Evolutionary conservation across 2,888 invertebrate genomes (phyloP).

Genomic region (Ephialtes manifestator): DNA sequence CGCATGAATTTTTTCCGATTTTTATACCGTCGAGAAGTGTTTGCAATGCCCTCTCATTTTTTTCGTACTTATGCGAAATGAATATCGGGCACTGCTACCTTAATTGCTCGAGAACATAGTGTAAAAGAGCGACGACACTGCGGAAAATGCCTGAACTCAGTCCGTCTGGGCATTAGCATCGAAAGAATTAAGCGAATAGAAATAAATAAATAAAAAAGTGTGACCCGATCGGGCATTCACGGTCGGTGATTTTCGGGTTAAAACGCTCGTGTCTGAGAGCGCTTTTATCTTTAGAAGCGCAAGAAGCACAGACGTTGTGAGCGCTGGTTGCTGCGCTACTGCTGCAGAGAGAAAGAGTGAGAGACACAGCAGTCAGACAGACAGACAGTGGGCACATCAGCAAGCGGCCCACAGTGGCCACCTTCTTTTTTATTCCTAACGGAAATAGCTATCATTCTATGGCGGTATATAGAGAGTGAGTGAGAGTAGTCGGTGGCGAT

Average conservation of each 20-base stretch:
- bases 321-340: constrained; percentile 28
- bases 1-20: too few species aligned
- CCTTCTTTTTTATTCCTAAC: constrained; percentile 77
- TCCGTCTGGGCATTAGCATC: not conserved
- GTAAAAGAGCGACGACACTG: not conserved
- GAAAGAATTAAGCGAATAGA: constrained; percentile 5
- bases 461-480: constrained; percentile 62
- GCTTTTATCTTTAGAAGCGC: constrained; percentile 82
- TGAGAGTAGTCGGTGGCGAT: constrained; percentile 36
- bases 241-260: constrained; percentile 74
- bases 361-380: constrained; percentile 16
- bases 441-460: constrained; percentile 84
- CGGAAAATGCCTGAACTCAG: not conserved
- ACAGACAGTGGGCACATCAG: constrained; percentile 26
- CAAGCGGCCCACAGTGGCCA: constrained; percentile 56
- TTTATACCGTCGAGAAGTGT: too few species aligned
- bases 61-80: too few species aligned
- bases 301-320: constrained; percentile 72
- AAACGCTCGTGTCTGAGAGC: constrained; percentile 75
- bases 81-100: not conserved
- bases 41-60: too few species aligned
- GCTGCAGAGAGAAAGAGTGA: constrained; percentile 1
- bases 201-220: constrained; percentile 1
- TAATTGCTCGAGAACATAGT: not conserved
- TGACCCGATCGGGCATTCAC: constrained; percentile 71